A percentile compares a stretch with the other conserved stretches of the same genome.
phyloP scores from a whole-genome alignment of 2,888 invertebrate genomes.

The Agrenia bidenticulata region DNA sequence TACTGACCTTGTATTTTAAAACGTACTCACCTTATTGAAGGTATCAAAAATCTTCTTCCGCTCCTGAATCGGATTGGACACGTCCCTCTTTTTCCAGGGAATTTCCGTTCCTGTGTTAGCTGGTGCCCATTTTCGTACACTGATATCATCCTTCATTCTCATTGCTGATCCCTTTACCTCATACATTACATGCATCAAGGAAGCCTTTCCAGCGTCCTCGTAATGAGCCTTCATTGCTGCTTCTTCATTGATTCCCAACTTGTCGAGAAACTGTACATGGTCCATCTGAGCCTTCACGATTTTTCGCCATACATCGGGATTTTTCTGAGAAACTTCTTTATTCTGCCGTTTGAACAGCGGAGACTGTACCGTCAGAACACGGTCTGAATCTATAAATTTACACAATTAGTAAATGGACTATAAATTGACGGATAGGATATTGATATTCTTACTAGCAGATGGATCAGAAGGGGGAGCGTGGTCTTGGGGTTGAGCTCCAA shows the following conservation, averaged over 20 bases:
- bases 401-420: too few relatives aligned
- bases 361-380: too few relatives aligned
- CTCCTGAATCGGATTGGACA: constrained; percentile 14
- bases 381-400: too few relatives aligned
- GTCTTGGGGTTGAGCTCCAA: too few relatives aligned
- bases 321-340: background rate
- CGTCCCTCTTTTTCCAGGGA: constrained; percentile 28
- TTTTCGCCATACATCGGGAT: constrained; percentile 22
- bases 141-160: too few relatives aligned
- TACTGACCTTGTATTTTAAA: too few relatives aligned
- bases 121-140: too few relatives aligned
- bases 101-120: background rate
- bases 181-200: background rate
- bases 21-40: constrained; percentile 28
- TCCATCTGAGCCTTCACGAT: constrained; percentile 21
- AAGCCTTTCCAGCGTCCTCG: background rate
- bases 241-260: background rate
- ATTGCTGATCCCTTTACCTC: too few relatives aligned
- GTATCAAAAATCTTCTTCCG: constrained; percentile 23
- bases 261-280: constrained; percentile 25
- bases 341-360: too few relatives aligned
- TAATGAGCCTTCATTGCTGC: background rate
- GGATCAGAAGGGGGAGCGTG: too few relatives aligned
- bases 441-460: too few relatives aligned
- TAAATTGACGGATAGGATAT: too few relatives aligned